phyloP scores from a whole-genome alignment of 2,797 vertebrate species.

The Darevskia mixta region DNA sequence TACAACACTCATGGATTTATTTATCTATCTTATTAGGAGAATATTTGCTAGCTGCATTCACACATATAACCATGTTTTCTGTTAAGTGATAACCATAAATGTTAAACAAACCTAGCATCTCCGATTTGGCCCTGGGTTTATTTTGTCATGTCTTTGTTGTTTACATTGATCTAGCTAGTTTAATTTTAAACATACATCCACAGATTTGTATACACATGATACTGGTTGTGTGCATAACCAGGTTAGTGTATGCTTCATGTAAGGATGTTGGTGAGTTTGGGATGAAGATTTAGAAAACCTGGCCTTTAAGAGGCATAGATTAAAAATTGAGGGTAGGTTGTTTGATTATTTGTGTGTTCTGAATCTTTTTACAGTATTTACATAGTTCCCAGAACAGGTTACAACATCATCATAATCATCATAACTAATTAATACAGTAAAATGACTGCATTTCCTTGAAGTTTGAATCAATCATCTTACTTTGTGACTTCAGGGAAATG shows the following conservation, averaged over 20 bases:
- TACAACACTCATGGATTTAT: too few relatives aligned
- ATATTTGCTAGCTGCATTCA: background rate
- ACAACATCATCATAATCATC: background rate
- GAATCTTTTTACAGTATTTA: background rate
- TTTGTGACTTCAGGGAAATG: constrained; percentile 40
- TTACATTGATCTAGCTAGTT: constrained; percentile 7
- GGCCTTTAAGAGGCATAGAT: constrained; percentile 24
- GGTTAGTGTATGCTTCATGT: background rate
- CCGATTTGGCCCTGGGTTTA: background rate
- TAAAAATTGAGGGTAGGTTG: background rate
- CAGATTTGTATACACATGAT: background rate
- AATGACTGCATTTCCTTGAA: constrained; percentile 2
- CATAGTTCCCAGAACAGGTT: background rate
- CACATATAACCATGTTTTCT: background rate
- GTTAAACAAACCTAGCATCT: background rate
- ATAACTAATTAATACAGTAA: background rate
- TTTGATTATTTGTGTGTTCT: background rate
- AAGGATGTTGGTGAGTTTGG: background rate
- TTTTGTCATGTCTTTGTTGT: background rate
- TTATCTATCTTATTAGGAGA: background rate
- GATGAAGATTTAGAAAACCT: background rate
- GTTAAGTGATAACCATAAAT: background rate
- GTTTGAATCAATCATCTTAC: constrained; percentile 15
- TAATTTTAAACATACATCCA: constrained; percentile 1
- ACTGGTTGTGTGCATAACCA: background rate